phyloP scores from a whole-genome alignment of 2,888 invertebrate genomes.

The Tenthredo scrophulariae region DNA sequence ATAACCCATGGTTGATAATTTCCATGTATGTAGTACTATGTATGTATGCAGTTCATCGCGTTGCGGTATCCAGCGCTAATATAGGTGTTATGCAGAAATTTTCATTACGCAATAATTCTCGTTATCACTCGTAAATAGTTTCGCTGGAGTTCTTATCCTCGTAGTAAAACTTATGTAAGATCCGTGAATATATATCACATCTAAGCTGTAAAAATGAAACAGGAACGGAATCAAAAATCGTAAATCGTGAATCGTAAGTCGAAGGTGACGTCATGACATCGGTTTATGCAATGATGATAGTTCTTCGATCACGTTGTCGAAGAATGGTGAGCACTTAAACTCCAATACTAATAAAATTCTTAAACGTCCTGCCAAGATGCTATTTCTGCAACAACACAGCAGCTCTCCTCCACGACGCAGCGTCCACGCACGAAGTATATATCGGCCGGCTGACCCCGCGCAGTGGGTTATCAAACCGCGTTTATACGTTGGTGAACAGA shows the following conservation, averaged over 20 bases:
- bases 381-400: conserved; percentile 31
- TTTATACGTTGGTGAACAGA: conserved; percentile 64
- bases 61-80: background rate
- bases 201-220: background rate
- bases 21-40: background rate
- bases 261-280: background rate
- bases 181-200: background rate
- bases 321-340: background rate
- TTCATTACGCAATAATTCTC: conserved; percentile 4
- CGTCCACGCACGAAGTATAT: background rate
- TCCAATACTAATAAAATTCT: background rate
- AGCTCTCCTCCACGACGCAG: background rate
- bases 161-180: background rate
- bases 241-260: background rate
- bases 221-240: background rate
- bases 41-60: background rate
- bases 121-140: background rate
- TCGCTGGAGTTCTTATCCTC: background rate
- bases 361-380: conserved; percentile 27
- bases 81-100: background rate
- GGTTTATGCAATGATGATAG: background rate
- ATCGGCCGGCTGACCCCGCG: conserved; percentile 66
- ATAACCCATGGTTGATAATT: conserved; percentile 35
- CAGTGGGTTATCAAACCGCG: conserved; percentile 67
- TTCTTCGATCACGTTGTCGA: conserved; percentile 3